Base-by-base conservation (phyloP, 1,140 invertebrate genomes). In the Pseudomyrmex sp. region DNA sequence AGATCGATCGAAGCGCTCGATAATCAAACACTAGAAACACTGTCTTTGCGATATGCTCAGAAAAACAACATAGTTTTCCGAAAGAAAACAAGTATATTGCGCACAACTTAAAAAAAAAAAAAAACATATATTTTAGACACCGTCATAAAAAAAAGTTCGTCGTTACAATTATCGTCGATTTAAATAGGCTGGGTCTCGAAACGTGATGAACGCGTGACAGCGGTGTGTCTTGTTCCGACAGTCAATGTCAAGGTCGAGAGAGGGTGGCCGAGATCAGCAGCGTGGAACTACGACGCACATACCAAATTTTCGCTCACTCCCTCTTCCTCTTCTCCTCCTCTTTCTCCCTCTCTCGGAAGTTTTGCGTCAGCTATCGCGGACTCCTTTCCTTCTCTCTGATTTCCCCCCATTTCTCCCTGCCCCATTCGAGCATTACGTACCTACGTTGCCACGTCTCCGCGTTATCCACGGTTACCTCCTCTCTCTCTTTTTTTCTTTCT, bases 231-330 rank as follows among this genome's bases (percentile, higher is more conserved):
- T 20, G 56, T 63, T 35, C 63, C 54, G 73, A 59, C 80, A 74
- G 66, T 86, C 91, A 91, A 90, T 91, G 91, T 91, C 90, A 92
- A 92, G 91, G 91, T 91, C 88, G 77, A 83, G 84, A 82, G 89
- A 85, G 79, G 74, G 62, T 83, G 63, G 72, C 46, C 62, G 62
- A 72, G 63, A 79, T 70, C 48, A 59, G 72, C 35, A 62, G 79
- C 59, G 63, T 85, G 69, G 44, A 84, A 85, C 83, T 72, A 85
- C 82, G 79, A 76, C 87, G 84, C 83, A 88, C 54, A 65, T 70
- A 85, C 59, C 83, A 68, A 56, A 62, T 73, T 65, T 63, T 65
- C 85, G 72, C 77, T 84, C 80, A 84, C 56, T 79, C 62, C 61
- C 56, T 56, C 61, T 83, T 72, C 63, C 83, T 76, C 74, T 69